phyloP scores from a whole-genome alignment of 37 sponge, comb jelly and placozoan genomes.

The Aplysina aerophoba region DNA sequence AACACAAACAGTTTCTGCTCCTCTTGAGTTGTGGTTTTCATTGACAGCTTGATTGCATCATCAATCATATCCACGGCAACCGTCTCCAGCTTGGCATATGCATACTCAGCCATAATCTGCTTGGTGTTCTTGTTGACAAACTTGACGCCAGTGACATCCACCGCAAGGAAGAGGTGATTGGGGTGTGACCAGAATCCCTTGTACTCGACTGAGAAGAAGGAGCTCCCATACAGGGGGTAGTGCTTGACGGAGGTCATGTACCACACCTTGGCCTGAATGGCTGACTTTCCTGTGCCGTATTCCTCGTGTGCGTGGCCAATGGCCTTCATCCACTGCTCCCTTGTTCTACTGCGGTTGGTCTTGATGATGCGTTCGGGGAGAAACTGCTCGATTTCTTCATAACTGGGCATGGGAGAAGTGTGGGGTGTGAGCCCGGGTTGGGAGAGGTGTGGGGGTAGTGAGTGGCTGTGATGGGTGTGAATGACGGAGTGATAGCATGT shows the following conservation, averaged over 20 bases:
- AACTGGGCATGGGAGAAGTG: slow-evolving; percentile 27
- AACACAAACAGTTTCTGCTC: slow-evolving; percentile 87
- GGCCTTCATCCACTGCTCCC: slow-evolving; percentile 76
- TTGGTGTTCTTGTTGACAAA: slow-evolving; percentile 86
- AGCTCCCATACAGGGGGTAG: slow-evolving; percentile 90
- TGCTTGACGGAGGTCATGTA: slow-evolving; percentile 95
- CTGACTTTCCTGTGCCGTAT: slow-evolving; percentile 90
- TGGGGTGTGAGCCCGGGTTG: too few species aligned
- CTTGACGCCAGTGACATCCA: slow-evolving; percentile 77
- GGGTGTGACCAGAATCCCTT: slow-evolving; percentile 98
- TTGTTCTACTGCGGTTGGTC: slow-evolving; percentile 46
- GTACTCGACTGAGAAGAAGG: slow-evolving; percentile 85
- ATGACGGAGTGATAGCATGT: too few species aligned
- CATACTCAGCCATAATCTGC: slow-evolving; percentile 85
- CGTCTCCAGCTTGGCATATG: slow-evolving; percentile 73
- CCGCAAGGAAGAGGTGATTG: slow-evolving; percentile 79
- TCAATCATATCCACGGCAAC: slow-evolving; percentile 84
- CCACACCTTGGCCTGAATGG: slow-evolving; percentile 95
- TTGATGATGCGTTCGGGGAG: slow-evolving; percentile 69
- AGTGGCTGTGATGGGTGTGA: too few species aligned
- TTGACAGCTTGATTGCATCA: slow-evolving; percentile 74
- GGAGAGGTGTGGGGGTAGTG: too few species aligned
- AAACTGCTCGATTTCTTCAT: slow-evolving; percentile 72
- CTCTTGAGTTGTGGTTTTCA: slow-evolving; percentile 66
- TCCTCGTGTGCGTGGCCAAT: slow-evolving; percentile 88